phyloP scores from a whole-genome alignment of 2,888 invertebrate species.

The Hirtodrosophila confusa region DNA sequence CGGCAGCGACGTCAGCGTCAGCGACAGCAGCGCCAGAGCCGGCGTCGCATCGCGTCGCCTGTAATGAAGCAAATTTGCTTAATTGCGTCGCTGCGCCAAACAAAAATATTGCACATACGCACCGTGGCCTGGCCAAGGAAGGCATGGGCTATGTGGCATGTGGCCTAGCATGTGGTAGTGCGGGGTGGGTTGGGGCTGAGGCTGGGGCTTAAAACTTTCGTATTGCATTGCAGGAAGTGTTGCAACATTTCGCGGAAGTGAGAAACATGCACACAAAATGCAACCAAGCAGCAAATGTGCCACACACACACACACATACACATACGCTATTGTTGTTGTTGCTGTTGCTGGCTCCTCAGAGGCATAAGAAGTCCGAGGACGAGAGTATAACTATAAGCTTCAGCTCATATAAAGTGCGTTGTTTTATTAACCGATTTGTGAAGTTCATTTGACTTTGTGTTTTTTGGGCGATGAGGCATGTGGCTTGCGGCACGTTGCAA shows the following conservation, averaged over 20 bases:
- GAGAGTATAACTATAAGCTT: conserved; percentile 9
- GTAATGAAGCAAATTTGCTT: conserved; percentile 70
- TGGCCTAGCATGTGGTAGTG: neutral
- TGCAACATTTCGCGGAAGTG: conserved; percentile 66
- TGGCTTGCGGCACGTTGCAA: neutral
- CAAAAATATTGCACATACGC: conserved; percentile 66
- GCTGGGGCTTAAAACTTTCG: conserved; percentile 45
- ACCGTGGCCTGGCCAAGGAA: conserved; percentile 28
- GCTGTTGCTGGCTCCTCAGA: conserved; percentile 17
- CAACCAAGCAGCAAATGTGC: conserved; percentile 62
- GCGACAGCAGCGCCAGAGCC: neutral
- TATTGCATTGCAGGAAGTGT: conserved; percentile 65
- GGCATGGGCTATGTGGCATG: conserved; percentile 10
- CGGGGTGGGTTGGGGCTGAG: neutral
- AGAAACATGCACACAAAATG: conserved; percentile 64
- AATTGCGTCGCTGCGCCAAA: conserved; percentile 63
- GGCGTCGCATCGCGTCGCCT: conserved; percentile 40
- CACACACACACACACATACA: conserved; percentile 33
- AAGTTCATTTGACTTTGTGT: conserved; percentile 52
- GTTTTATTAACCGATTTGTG: conserved; percentile 51
- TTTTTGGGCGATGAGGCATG: conserved; percentile 1
- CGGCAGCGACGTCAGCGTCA: conserved; percentile 21
- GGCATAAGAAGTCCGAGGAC: conserved; percentile 23
- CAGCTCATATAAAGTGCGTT: conserved; percentile 47
- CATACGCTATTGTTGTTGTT: conserved; percentile 15